Evolutionary conservation across 2,113 vertebrate genomes (phyloP).

Genomic region (Isurus oxyrinchus): DNA sequence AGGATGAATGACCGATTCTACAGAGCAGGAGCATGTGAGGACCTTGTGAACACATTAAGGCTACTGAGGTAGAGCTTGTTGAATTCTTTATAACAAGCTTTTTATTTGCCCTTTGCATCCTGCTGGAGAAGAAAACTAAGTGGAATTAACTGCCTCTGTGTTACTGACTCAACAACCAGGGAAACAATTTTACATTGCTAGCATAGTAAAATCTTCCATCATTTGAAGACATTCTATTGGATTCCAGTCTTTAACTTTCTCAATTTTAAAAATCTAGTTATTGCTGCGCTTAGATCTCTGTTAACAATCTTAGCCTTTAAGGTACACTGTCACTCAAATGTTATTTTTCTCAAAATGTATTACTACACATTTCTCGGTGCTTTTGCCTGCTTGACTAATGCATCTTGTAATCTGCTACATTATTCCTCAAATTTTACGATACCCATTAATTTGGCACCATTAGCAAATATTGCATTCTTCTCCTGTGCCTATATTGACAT

Average conservation of each 20-base stretch:
- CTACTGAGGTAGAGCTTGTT: not conserved
- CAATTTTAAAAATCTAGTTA: not conserved
- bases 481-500: not conserved
- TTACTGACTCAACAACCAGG: not conserved
- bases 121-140: not conserved
- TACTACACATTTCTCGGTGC: not conserved
- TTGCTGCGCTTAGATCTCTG: not conserved
- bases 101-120: not conserved
- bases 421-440: not conserved
- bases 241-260: not conserved
- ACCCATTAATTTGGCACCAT: not conserved
- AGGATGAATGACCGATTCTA: not conserved
- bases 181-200: not conserved
- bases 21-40: not conserved
- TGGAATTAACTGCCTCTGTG: not conserved
- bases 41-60: not conserved
- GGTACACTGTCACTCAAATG: not conserved
- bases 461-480: not conserved
- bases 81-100: not conserved
- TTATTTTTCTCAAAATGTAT: not conserved
- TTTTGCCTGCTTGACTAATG: not conserved
- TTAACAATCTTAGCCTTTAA: not conserved
- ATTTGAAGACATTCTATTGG: not conserved
- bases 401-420: not conserved
- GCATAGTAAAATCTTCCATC: not conserved